Evolutionary conservation across 2,888 invertebrate genomes (phyloP).

Genomic region (Xanthorhoe designata): DNA sequence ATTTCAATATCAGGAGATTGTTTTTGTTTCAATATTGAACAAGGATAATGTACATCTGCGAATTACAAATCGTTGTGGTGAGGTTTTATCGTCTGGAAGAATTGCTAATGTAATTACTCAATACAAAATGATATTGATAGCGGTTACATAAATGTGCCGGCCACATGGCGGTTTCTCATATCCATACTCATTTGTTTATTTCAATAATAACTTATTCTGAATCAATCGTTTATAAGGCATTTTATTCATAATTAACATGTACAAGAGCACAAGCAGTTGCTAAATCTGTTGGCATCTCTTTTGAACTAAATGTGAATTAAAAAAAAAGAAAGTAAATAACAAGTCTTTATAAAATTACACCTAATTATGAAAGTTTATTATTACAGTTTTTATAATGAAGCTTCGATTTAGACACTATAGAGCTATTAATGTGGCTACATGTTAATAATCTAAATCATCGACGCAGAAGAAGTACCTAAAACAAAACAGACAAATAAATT

Average conservation of each 20-base stretch:
- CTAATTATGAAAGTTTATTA: too few species aligned
- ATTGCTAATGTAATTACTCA: conserved; percentile 43
- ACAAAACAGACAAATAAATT: not conserved
- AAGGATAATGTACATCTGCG: not conserved
- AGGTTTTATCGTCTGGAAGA: conserved; percentile 40
- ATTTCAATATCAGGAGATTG: not conserved
- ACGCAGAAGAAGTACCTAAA: too few species aligned
- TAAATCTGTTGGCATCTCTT: too few species aligned
- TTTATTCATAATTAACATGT: too few species aligned
- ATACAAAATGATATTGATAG: conserved; percentile 18
- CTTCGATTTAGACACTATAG: too few species aligned
- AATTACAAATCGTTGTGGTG: conserved; percentile 26
- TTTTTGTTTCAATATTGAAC: not conserved
- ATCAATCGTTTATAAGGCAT: too few species aligned
- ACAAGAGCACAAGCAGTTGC: not conserved
- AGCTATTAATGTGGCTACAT: not conserved
- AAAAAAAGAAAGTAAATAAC: too few species aligned
- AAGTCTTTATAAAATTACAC: too few species aligned
- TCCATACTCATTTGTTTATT: conserved; percentile 3
- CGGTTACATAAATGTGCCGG: conserved; percentile 24
- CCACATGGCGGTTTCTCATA: conserved; percentile 19
- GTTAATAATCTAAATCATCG: not conserved
- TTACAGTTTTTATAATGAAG: too few species aligned
- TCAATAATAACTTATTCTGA: not conserved
- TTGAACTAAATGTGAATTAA: too few species aligned